Percentiles rank a stretch among this genome's conserved stretches.
Evolutionary conservation across 2,797 vertebrate genomes (phyloP).

Genomic region (Scarus forsteni): DNA sequence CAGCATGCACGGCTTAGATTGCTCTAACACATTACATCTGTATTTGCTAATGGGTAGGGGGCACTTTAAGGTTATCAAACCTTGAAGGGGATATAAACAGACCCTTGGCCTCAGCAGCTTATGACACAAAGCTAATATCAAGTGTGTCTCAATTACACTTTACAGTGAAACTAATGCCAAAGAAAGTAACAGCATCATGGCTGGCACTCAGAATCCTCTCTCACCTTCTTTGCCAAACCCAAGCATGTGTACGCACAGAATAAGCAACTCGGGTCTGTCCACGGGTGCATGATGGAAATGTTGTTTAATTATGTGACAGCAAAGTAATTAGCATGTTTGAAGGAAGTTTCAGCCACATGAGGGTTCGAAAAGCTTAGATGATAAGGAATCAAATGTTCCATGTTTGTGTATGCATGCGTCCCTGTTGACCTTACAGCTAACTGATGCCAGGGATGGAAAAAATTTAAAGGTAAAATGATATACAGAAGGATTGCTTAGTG

Average conservation of each 20-base stretch:
- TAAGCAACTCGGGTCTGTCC: constrained; percentile 31
- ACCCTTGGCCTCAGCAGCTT: constrained; percentile 19
- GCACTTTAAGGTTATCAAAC: constrained; percentile 42
- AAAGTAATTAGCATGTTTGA: constrained; percentile 48
- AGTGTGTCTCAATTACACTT: constrained; percentile 64
- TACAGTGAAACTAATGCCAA: constrained; percentile 67
- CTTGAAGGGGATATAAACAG: constrained; percentile 48
- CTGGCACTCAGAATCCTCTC: constrained; percentile 35
- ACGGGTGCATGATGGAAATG: constrained; percentile 42
- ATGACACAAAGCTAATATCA: constrained; percentile 68
- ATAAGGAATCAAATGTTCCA: neutral
- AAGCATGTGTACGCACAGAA: constrained; percentile 25
- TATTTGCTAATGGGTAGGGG: constrained; percentile 8
- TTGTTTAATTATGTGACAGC: constrained; percentile 67
- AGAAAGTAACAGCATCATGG: constrained; percentile 56
- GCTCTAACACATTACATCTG: neutral
- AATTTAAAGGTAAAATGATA: constrained; percentile 67
- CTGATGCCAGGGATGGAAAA: constrained; percentile 34
- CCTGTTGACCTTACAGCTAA: constrained; percentile 33
- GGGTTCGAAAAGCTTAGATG: constrained; percentile 10
- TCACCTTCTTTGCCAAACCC: constrained; percentile 58
- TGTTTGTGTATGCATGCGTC: constrained; percentile 8
- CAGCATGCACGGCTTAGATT: neutral
- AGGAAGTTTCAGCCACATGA: constrained; percentile 21
- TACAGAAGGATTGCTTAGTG: constrained; percentile 32